Evolutionary conservation across 2,797 vertebrate species (phyloP).

Genomic region (Phrynocephalus forsythii): DNA sequence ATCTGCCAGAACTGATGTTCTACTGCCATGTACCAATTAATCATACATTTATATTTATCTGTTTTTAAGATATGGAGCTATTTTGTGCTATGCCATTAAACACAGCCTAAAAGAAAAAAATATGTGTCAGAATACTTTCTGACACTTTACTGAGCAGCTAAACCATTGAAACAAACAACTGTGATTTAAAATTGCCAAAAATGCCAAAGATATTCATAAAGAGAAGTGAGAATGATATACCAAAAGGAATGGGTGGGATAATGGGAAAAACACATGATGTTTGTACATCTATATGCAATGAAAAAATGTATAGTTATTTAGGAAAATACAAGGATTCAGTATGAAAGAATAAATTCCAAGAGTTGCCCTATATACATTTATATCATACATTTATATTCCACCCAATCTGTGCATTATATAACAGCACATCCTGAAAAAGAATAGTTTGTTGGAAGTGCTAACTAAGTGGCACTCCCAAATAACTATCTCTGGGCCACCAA

Average conservation of each 20-base stretch:
- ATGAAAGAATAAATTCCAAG: not conserved
- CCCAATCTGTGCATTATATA: too few relatives aligned
- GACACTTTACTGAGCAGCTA: not conserved
- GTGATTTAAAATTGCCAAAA: constrained; percentile 25
- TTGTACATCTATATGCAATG: not conserved
- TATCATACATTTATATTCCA: too few relatives aligned
- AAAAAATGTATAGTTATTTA: constrained; percentile 7
- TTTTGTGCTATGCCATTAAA: not conserved
- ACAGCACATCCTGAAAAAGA: not conserved
- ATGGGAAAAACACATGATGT: not conserved
- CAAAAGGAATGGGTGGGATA: not conserved
- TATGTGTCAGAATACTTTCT: not conserved
- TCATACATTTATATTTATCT: not conserved
- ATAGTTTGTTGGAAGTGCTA: too few relatives aligned
- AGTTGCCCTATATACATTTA: not conserved
- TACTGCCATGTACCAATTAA: constrained; percentile 7
- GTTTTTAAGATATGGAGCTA: not conserved
- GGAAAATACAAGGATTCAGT: not conserved
- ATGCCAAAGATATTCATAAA: not conserved
- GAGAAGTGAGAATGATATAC: not conserved
- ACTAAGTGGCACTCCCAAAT: not conserved
- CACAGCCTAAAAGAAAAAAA: constrained; percentile 7
- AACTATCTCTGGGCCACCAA: not conserved
- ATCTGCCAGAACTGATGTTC: not conserved
- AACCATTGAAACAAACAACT: constrained; percentile 14